phyloP scores from a whole-genome alignment of 1,140 invertebrate species.

The Sminthurides bifidus region DNA sequence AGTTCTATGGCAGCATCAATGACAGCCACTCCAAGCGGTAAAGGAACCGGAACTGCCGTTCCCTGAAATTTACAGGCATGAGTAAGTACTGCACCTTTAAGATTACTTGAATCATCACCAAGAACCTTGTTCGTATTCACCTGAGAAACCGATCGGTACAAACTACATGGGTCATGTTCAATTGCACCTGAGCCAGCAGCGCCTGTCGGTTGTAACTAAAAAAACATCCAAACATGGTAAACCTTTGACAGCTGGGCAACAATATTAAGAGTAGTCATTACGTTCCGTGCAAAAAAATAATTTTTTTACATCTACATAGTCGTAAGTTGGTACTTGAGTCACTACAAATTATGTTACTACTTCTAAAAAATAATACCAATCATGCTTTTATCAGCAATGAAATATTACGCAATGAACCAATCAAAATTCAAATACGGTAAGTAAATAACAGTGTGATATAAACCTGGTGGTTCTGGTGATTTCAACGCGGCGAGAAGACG shows the following conservation, averaged over 20 bases:
- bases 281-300: neutral
- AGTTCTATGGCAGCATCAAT: slow-evolving; percentile 87
- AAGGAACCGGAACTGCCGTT: slow-evolving; percentile 61
- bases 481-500: too few species aligned
- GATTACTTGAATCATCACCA: neutral
- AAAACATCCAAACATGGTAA: too few species aligned
- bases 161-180: slow-evolving; percentile 85
- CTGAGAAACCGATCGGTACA: slow-evolving; percentile 54
- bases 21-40: slow-evolving; percentile 90
- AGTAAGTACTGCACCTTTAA: neutral
- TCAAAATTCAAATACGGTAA: too few species aligned
- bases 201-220: slow-evolving; percentile 74
- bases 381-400: too few species aligned
- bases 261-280: neutral
- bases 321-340: too few species aligned
- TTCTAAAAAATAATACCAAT: too few species aligned
- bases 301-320: too few species aligned
- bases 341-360: too few species aligned
- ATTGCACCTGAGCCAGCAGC: slow-evolving; percentile 88
- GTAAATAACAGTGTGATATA: too few species aligned
- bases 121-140: neutral
- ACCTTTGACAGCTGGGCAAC: neutral
- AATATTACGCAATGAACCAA: too few species aligned
- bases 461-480: too few species aligned
- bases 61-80: slow-evolving; percentile 36